Conservation (phyloP, 1,140 invertebrate genomes). For the Globodera ellingtonae region DNA sequence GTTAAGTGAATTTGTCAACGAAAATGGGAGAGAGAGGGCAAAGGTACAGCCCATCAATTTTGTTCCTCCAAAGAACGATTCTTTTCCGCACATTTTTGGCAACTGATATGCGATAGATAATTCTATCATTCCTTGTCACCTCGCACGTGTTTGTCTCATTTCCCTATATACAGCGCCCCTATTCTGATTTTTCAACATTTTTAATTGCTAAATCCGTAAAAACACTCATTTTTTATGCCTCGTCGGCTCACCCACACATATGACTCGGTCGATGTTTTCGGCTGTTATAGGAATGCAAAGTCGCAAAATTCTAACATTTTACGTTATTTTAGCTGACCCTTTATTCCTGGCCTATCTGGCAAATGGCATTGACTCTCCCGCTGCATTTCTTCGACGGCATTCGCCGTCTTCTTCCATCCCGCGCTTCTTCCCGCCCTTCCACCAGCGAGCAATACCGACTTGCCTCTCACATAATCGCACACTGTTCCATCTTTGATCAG, state of each 20-base stretch:
- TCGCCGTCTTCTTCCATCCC: constrained; percentile 33
- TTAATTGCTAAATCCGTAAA: background rate
- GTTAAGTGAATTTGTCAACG: background rate
- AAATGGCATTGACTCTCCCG: constrained; percentile 50
- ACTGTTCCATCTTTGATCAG: constrained; percentile 55
- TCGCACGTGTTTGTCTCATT: background rate
- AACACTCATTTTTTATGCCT: too few species aligned
- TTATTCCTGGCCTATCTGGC: background rate
- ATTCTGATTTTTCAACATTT: background rate
- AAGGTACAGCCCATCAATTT: background rate
- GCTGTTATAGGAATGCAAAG: too few species aligned
- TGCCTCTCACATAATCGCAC: constrained; percentile 41
- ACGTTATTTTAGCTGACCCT: too few species aligned
- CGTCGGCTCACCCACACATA: too few species aligned
- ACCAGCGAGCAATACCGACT: constrained; percentile 41
- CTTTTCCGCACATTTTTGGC: background rate
- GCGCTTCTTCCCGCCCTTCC: constrained; percentile 25
- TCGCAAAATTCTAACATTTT: too few species aligned
- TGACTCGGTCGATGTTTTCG: too few species aligned
- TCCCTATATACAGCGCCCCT: background rate
- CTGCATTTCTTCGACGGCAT: constrained; percentile 46
- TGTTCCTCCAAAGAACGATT: background rate
- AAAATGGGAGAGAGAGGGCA: background rate
- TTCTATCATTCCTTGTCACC: background rate
- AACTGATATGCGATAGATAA: background rate